Base-by-base conservation (phyloP, 2,888 invertebrate genomes). In the Aspidapion aeneum region DNA sequence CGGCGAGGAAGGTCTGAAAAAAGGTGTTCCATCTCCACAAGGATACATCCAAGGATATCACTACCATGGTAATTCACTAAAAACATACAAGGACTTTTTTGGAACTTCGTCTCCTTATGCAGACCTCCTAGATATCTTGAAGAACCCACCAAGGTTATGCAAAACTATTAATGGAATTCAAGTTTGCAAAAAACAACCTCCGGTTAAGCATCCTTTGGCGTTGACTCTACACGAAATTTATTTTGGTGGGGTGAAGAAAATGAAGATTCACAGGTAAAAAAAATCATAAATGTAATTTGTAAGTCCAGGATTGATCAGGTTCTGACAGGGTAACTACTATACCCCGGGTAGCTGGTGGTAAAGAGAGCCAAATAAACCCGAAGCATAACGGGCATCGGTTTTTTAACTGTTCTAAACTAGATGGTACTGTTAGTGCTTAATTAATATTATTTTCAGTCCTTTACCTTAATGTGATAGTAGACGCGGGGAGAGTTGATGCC, bases 1-100 rank as follows among this genome's bases (percentile, higher is more conserved):
- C 79, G 96, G 96, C 0, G 94, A 94, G 78, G 90, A 90, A 73
- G 94, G 94, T 0, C 81, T 96, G 55, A 93, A 93, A 77, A 85
- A 84, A 72, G 94, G 94, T 0, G 86, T 94, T 0, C 88, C 90
- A 2, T 85, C 89, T 1, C 89, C 88, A 0, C 75, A 81, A 59
- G 83, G 83, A 64, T 90, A 85, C 76, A 86, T 90, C 69, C 85
- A 87, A 61, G 89, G 91, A 0, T 93, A 90, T 76, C 82, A 86
- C 54, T 96, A 91, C 81, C 93, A 95, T 75, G 93, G 91, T 0
- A 89, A 95, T 74, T 87, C 90, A 0, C 78, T 88, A 72, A 80
- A 83, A 68, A 91, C 92, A 0, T 93, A 88, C 75, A 86, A 86
- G 85, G 84, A 76, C 51, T 19, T 57, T 50, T 20, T 21, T 19